Percentiles rank a stretch among this genome's conserved stretches.
Conservation (phyloP, 2,113 vertebrate species). For the Zootoca vivipara region DNA sequence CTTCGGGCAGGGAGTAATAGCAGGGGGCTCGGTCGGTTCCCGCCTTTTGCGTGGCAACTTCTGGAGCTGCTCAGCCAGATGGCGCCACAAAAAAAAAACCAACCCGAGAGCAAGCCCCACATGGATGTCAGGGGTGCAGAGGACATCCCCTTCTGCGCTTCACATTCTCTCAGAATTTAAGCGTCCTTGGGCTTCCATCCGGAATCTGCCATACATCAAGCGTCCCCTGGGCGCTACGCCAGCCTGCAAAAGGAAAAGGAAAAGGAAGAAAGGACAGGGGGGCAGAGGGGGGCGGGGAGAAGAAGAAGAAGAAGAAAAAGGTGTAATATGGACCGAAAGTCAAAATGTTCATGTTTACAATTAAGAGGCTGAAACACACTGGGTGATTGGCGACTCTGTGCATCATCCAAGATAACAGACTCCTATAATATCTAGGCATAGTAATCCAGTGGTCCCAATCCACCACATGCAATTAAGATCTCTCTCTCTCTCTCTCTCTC, state of each 20-base stretch:
- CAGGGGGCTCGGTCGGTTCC: conserved; percentile 66
- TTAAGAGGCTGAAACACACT: neutral
- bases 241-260: conserved; percentile 79
- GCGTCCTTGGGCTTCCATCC: conserved; percentile 84
- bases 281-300: conserved; percentile 66
- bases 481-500: neutral
- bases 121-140: conserved; percentile 55
- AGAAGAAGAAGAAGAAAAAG: conserved; percentile 71
- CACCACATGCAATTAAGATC: neutral
- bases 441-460: conserved; percentile 38
- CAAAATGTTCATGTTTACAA: conserved; percentile 53
- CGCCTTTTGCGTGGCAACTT: conserved; percentile 71
- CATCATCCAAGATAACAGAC: conserved; percentile 11
- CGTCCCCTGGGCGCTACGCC: conserved; percentile 81
- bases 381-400: conserved; percentile 36
- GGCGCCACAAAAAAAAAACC: conserved; percentile 61
- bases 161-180: conserved; percentile 86
- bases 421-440: neutral
- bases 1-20: conserved; percentile 68
- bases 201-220: conserved; percentile 84
- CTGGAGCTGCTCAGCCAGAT: conserved; percentile 70
- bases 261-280: conserved; percentile 75
- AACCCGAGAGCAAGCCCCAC: conserved; percentile 76
- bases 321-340: conserved; percentile 76
- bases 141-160: conserved; percentile 70